A percentile compares a stretch with the other conserved stretches of the same genome.
phyloP scores from a whole-genome alignment of 2,113 vertebrate species.

The Mustelus asterias region DNA sequence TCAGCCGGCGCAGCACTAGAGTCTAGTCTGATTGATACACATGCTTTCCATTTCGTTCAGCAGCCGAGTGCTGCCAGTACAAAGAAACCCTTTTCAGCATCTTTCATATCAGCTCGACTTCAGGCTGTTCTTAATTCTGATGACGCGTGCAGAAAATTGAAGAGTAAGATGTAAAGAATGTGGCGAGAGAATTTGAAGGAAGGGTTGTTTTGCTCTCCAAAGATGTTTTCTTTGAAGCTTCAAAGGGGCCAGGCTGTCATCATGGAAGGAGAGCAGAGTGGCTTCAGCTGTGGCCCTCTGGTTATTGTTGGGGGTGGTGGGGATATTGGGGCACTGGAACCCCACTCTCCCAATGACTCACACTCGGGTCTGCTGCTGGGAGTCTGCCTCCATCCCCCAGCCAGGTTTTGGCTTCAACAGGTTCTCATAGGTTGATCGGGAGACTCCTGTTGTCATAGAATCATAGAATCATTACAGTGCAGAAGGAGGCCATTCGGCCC shows the following conservation, averaged over 20 bases:
- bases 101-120: not conserved
- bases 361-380: too few species aligned
- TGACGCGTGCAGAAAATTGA: not conserved
- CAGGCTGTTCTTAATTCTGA: not conserved
- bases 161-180: not conserved
- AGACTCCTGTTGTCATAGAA: too few species aligned
- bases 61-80: not conserved
- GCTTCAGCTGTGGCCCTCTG: not conserved
- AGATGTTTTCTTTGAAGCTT: not conserved
- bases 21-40: not conserved
- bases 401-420: too few species aligned
- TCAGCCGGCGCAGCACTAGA: not conserved
- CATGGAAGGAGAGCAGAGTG: too few species aligned
- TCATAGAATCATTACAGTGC: too few species aligned
- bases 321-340: too few species aligned
- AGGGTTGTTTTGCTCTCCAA: not conserved
- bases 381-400: too few species aligned
- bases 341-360: too few species aligned
- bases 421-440: too few species aligned
- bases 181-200: not conserved
- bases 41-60: not conserved
- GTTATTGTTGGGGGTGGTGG: not conserved
- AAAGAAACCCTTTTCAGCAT: not conserved
- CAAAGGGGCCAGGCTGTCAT: too few species aligned
- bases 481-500: too few species aligned